Evolutionary conservation across 2,888 invertebrate genomes (phyloP).

Genomic region (Prostheceraeus crozeri): DNA sequence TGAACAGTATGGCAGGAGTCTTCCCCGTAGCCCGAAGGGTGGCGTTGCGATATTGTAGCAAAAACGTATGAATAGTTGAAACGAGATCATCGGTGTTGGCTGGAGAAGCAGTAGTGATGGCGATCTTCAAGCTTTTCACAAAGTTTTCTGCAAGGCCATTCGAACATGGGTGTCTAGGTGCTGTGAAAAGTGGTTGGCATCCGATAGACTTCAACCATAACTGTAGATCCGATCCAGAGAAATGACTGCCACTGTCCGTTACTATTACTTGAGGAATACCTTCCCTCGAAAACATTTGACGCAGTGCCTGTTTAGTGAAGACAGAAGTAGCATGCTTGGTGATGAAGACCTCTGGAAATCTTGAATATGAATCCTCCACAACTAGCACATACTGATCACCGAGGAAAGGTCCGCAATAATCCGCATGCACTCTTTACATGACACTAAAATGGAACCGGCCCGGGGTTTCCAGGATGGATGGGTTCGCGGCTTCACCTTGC

Average conservation of each 20-base stretch:
- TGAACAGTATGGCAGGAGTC: too few species aligned
- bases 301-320: conserved; percentile 6
- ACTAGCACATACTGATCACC: background rate
- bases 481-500: too few species aligned
- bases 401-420: background rate
- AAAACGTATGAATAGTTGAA: background rate
- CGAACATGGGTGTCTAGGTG: conserved; percentile 3
- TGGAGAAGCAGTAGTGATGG: background rate
- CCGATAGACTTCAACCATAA: background rate
- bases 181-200: background rate
- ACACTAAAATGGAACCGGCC: background rate
- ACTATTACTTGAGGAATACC: background rate
- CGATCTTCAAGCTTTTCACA: conserved; percentile 6
- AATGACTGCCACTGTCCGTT: conserved; percentile 2
- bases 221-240: background rate
- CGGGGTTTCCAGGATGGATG: conserved; percentile 16
- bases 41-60: conserved; percentile 19
- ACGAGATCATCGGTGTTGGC: background rate
- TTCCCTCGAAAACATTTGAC: conserved; percentile 22
- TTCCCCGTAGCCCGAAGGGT: too few species aligned
- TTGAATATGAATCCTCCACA: conserved; percentile 11
- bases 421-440: conserved; percentile 15
- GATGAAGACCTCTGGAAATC: conserved; percentile 11
- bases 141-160: conserved; percentile 16
- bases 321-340: background rate